These are phyloP conservation scores for Peucedramus taeniatus DNA, from an alignment of 2,113 vertebrate species.

Conservation along the genomic window DNA sequence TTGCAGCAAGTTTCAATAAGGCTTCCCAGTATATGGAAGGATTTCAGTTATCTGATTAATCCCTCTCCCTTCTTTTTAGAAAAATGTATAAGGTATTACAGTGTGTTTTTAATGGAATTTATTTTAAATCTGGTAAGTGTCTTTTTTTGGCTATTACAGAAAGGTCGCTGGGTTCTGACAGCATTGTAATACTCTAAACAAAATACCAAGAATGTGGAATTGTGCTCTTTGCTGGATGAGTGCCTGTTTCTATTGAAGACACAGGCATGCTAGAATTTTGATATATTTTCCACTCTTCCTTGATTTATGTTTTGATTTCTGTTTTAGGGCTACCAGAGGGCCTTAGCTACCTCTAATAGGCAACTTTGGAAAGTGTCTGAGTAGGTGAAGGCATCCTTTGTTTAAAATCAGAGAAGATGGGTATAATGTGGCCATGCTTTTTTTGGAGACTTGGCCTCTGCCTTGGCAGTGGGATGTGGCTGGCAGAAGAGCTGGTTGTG, in stretches of 20 bases:
- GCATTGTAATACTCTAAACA: background rate
- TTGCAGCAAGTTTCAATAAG: background rate
- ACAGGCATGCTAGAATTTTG: background rate
- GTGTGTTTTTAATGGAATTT: background rate
- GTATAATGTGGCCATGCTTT: accelerated
- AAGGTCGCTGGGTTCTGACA: background rate
- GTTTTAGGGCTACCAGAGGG: background rate
- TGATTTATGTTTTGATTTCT: background rate
- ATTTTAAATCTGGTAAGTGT: background rate
- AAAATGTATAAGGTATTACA: background rate
- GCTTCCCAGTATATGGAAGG: background rate
- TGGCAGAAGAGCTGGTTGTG: background rate
- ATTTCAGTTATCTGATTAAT: background rate
- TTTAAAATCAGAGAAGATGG: background rate
- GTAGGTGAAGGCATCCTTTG: background rate
- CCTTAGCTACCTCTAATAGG: background rate
- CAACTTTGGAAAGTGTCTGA: background rate
- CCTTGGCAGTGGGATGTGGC: background rate
- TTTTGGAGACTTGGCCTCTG: background rate
- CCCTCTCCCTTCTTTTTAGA: background rate
- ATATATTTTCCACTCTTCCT: background rate
- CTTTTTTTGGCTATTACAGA: background rate
- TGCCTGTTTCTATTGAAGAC: background rate
- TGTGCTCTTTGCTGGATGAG: background rate
- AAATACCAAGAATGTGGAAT: background rate